phyloP scores from a whole-genome alignment of 2,888 invertebrate species.

The Cyaniris semiargus region DNA sequence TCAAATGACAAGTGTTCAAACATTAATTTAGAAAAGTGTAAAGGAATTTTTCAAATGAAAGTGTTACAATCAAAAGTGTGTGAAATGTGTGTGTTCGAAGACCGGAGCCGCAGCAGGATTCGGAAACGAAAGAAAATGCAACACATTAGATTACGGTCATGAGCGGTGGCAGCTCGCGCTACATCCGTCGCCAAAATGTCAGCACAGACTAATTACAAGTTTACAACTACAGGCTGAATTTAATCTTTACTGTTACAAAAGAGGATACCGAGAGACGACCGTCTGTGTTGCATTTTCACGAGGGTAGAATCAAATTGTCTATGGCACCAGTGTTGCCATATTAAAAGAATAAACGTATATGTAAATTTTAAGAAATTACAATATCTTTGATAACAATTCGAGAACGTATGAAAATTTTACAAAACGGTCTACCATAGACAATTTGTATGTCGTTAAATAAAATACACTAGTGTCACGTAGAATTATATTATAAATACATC shows the following conservation, averaged over 20 bases:
- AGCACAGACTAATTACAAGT: slow-evolving; percentile 68
- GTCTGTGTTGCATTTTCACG: slow-evolving; percentile 80
- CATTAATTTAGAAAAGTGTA: background rate
- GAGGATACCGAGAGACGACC: slow-evolving; percentile 55
- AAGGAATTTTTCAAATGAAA: background rate
- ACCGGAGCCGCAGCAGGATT: slow-evolving; percentile 55
- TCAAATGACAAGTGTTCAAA: background rate
- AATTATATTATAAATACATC: slow-evolving; percentile 62
- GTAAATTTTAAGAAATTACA: background rate
- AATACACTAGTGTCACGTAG: slow-evolving; percentile 55
- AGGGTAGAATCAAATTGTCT: slow-evolving; percentile 54
- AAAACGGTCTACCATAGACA: slow-evolving; percentile 45
- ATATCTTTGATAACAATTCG: background rate
- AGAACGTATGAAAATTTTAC: background rate
- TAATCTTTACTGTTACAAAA: slow-evolving; percentile 4
- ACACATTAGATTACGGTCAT: slow-evolving; percentile 74
- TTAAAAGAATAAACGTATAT: slow-evolving; percentile 22
- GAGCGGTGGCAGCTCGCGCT: slow-evolving; percentile 44
- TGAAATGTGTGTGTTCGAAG: slow-evolving; percentile 33
- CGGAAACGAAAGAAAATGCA: slow-evolving; percentile 80
- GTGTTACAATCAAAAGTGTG: slow-evolving; percentile 31
- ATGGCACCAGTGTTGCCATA: slow-evolving; percentile 30
- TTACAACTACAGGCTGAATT: slow-evolving; percentile 36
- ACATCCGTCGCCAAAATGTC: slow-evolving; percentile 72
- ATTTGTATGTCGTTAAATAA: slow-evolving; percentile 44